phyloP scores from a whole-genome alignment of 2,888 invertebrate genomes.

The Epinotia nisella region DNA sequence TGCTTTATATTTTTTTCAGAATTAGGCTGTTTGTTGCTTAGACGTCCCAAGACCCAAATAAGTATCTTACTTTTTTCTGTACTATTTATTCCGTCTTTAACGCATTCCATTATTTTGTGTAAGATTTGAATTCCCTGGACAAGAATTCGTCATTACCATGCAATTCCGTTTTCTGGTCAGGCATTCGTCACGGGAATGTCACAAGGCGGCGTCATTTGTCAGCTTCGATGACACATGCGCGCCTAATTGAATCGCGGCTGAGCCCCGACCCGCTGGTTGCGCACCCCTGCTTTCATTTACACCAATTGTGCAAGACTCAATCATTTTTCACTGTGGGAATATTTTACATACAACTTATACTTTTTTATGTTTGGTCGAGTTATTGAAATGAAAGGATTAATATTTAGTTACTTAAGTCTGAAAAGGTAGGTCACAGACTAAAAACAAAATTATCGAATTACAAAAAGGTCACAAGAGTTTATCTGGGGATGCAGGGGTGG shows the following conservation, averaged over 20 bases:
- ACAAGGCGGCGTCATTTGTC: slow-evolving; percentile 60
- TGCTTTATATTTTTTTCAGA: no score
- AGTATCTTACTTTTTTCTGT: not conserved
- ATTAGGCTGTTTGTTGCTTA: no score
- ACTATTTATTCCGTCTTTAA: not conserved
- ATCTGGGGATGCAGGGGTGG: no score
- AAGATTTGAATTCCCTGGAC: not conserved
- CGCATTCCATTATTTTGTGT: not conserved
- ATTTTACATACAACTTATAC: slow-evolving; percentile 13
- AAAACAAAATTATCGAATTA: no score
- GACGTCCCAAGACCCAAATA: no score
- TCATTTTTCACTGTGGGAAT: slow-evolving; percentile 41
- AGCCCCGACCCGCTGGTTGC: slow-evolving; percentile 41
- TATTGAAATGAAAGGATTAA: no score
- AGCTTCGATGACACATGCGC: slow-evolving; percentile 58
- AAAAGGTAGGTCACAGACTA: no score
- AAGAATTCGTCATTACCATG: slow-evolving; percentile 30
- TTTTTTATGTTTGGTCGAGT: not conserved
- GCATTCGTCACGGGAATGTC: slow-evolving; percentile 58
- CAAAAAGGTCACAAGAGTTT: no score
- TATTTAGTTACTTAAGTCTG: no score
- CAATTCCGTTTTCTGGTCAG: slow-evolving; percentile 37
- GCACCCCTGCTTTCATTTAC: slow-evolving; percentile 43
- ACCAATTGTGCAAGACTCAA: slow-evolving; percentile 41
- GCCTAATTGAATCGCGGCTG: slow-evolving; percentile 56